A percentile compares a stretch with the other conserved stretches of the same genome.
These are phyloP conservation scores for Danio jaintianensis DNA, from an alignment of 2,797 vertebrate species.

Conservation along the genomic window DNA sequence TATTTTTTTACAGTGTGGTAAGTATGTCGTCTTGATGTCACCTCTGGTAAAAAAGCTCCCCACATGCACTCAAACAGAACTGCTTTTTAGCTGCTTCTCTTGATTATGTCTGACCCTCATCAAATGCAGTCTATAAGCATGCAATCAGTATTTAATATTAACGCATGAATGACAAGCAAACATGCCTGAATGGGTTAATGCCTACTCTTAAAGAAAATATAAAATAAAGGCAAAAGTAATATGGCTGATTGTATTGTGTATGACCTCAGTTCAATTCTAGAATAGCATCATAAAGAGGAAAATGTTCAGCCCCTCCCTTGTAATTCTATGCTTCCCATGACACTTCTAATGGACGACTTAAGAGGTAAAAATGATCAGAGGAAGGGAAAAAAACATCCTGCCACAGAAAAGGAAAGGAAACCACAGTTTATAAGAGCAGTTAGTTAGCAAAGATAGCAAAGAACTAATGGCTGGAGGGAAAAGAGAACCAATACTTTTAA, in stretches of 20 bases:
- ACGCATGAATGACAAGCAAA: no score
- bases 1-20: no score
- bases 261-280: neutral
- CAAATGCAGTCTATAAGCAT: neutral
- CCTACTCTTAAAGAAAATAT: neutral
- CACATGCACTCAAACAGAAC: slow-evolving; percentile 8
- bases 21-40: no score
- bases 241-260: neutral
- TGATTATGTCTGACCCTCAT: slow-evolving; percentile 2
- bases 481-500: neutral
- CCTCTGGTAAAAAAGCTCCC: no score
- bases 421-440: slow-evolving; percentile 23
- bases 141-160: neutral
- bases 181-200: neutral
- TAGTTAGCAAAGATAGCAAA: neutral
- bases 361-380: slow-evolving; percentile 23
- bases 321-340: slow-evolving; percentile 20
- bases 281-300: neutral
- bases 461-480: neutral
- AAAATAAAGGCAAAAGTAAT: slow-evolving; percentile 5
- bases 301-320: slow-evolving; percentile 13
- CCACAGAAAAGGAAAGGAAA: slow-evolving; percentile 27
- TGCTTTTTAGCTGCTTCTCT: neutral
- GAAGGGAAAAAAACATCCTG: slow-evolving; percentile 18
- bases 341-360: slow-evolving; percentile 17